Evolutionary conservation across 2,113 vertebrate genomes (phyloP).

Genomic region (Periophthalmodon schlosseri): DNA sequence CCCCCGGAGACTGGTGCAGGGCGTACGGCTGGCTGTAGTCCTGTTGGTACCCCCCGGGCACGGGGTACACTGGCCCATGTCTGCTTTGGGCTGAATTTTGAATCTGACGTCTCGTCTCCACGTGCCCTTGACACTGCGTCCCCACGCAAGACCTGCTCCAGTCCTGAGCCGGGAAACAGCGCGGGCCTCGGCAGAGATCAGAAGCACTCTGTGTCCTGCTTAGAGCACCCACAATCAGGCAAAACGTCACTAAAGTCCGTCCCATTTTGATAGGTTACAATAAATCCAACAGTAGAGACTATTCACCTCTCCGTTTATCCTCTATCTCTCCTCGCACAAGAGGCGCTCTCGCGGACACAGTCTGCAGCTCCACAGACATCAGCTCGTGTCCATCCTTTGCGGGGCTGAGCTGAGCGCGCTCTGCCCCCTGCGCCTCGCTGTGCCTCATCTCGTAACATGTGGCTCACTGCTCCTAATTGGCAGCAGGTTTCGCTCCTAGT

Average conservation of each 20-base stretch:
- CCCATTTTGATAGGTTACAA: conserved; percentile 49
- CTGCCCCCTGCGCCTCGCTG: conserved; percentile 59
- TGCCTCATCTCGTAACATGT: conserved; percentile 68
- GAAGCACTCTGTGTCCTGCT: conserved; percentile 12
- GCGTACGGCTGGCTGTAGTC: conserved; percentile 61
- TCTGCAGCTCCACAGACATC: background rate
- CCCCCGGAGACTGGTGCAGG: conserved; percentile 50
- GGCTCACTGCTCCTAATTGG: conserved; percentile 77
- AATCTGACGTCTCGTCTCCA: conserved; percentile 34
- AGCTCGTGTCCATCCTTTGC: conserved; percentile 42
- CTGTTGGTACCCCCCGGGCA: conserved; percentile 42
- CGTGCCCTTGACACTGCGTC: conserved; percentile 66
- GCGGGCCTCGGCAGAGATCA: conserved; percentile 67
- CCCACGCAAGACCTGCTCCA: conserved; percentile 66
- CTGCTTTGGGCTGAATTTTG: conserved; percentile 32
- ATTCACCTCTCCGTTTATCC: conserved; percentile 11
- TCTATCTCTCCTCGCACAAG: conserved; percentile 20
- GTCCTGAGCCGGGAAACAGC: conserved; percentile 56
- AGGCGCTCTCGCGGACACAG: background rate
- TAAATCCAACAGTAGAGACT: conserved; percentile 11
- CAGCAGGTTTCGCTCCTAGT: conserved; percentile 77
- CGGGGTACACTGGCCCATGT: conserved; percentile 32
- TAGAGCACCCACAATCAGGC: conserved; percentile 37
- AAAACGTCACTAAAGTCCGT: conserved; percentile 20
- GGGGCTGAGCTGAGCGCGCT: conserved; percentile 17